Percentiles rank a stretch among this genome's conserved stretches.
phyloP scores from a whole-genome alignment of 2,797 vertebrate genomes.

The Prunella strophiata region DNA sequence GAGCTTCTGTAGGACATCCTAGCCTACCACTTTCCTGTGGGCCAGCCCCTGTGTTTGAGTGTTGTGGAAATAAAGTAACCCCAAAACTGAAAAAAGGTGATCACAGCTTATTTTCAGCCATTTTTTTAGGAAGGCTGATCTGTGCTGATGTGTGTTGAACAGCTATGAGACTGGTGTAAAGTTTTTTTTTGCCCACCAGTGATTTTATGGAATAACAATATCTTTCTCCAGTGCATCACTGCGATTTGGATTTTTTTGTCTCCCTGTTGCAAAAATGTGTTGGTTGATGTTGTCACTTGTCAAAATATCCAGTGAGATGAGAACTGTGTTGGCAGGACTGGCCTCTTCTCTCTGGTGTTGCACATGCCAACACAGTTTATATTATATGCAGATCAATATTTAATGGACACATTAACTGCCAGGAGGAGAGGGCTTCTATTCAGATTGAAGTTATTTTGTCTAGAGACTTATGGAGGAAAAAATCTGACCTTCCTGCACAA shows the following conservation, averaged over 20 bases:
- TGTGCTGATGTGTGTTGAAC: background rate
- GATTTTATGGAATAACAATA: background rate
- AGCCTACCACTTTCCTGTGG: background rate
- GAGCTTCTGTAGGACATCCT: background rate
- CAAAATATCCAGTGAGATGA: slow-evolving; percentile 46
- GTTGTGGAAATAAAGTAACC: background rate
- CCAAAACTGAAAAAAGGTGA: background rate
- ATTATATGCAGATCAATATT: slow-evolving; percentile 46
- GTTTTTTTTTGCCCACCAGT: background rate
- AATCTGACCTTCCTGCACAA: background rate
- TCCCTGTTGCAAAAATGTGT: slow-evolving; percentile 2
- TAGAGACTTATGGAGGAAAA: background rate
- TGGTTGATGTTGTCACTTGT: slow-evolving; percentile 18
- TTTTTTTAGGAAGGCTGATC: background rate
- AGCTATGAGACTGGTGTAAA: background rate
- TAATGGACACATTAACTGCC: slow-evolving; percentile 25
- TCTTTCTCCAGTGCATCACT: background rate
- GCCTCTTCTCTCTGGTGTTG: background rate
- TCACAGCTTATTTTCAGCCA: background rate
- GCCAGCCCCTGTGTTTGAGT: accelerated
- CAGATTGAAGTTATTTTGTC: slow-evolving; percentile 16
- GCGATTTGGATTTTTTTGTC: background rate
- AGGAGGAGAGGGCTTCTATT: slow-evolving; percentile 13
- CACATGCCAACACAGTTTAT: background rate
- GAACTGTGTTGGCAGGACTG: background rate